Evolutionary conservation across 2,113 vertebrate genomes (phyloP), one percentile per base, ranked within the genome.

Genomic region (Entomyzon cyanotis): DNA sequence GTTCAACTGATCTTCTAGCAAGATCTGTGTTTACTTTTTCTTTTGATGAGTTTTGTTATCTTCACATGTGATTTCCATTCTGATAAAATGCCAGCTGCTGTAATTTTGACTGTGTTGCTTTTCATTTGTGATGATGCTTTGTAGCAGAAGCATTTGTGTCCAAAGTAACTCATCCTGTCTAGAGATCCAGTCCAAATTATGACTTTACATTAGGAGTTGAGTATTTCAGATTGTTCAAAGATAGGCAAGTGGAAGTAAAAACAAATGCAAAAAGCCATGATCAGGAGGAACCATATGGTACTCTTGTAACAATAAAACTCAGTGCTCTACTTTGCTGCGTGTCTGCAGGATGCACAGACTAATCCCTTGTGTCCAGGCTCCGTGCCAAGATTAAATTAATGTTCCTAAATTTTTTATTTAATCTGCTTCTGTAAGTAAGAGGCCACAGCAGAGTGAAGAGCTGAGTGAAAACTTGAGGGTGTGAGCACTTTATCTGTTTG

Each of bases 341-440:
- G 46, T 92, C 87, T 95, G 81, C 75, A 93, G 85, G 86, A 95
- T 93, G 64, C 58, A 68, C 68, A 88, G 89, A 96, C 94, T 90
- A 97, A 93, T 84, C 65, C 44, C 71, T 47, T 74, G 65, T 65
- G 47, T 65, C 80, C 42, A 94, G 96, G 78, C 87, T 80, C 42
- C 49, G 30, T 75, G 88, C 95, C 93, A 96, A 92, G 65, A 79
- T 53, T 82, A 82, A 96, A 90, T 96, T 88, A 89, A 83, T 91
- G 68, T 93, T 93, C 88, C 88, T 88, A 84, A 65, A 53, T 50
- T 78, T 93, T 96, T 90, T 80, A 81, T 91, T 94, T 96, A 85
- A 95, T 91, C 84, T 84, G 30, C 55, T 91, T 90, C 69, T 87
- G 55, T 85, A 70, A 77, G 88, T 39, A 84, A 74, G 75, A 75